phyloP scores from a whole-genome alignment of 2,113 vertebrate species.

The Chrysemys picta region DNA sequence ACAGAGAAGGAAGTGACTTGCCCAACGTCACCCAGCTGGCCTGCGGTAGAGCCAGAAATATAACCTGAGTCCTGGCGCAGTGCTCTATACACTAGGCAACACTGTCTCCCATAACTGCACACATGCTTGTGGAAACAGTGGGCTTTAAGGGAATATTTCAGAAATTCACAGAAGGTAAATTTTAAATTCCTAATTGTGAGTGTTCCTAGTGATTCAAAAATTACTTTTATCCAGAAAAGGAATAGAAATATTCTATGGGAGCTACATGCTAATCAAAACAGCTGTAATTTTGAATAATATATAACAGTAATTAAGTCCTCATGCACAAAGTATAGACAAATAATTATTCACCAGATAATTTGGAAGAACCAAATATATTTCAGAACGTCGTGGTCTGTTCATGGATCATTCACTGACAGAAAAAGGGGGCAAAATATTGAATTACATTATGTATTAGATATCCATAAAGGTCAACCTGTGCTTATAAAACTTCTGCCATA shows the following conservation, averaged over 20 bases:
- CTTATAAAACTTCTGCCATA: neutral
- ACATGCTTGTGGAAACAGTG: neutral
- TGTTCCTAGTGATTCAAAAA: neutral
- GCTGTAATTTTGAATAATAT: neutral
- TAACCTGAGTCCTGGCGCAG: neutral
- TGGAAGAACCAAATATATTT: conserved; percentile 41
- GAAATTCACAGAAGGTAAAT: neutral
- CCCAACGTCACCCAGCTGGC: fast-evolving
- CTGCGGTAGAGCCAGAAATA: neutral
- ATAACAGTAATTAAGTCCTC: neutral
- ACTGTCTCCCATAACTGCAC: neutral
- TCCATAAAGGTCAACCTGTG: conserved; percentile 12
- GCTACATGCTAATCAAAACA: neutral
- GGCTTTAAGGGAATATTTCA: neutral
- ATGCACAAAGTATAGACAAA: conserved; percentile 28
- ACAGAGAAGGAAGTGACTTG: neutral
- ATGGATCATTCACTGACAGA: neutral
- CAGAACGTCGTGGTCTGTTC: conserved; percentile 39
- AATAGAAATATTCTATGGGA: neutral
- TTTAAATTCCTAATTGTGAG: neutral
- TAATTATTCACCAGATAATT: conserved; percentile 53
- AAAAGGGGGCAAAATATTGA: conserved; percentile 18
- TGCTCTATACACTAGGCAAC: fast-evolving
- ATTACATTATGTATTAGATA: conserved; percentile 31
- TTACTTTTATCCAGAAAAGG: neutral